Base-by-base conservation (phyloP, 1,140 invertebrate species). In the Lethocerus indicus region DNA sequence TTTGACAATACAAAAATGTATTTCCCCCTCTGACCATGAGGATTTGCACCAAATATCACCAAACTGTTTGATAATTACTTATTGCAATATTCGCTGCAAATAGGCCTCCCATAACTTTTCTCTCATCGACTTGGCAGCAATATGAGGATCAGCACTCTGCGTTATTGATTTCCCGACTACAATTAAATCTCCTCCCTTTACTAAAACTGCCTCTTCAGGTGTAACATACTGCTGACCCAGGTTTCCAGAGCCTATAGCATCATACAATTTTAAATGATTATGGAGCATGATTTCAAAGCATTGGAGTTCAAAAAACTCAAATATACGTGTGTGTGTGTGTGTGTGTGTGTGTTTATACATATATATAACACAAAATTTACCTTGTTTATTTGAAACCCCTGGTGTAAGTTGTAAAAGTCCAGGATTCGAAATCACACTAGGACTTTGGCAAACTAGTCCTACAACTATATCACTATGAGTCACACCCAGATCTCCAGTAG, bases 91-190 rank as follows among this genome's bases (percentile, higher is more conserved):
- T n/a, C n/a, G n/a, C n/a, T n/a, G n/a, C n/a, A n/a, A n/a, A n/a
- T n/a, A n/a, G n/a, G n/a, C n/a, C n/a, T n/a, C n/a, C n/a, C n/a
- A n/a, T n/a, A n/a, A n/a, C n/a, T n/a, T n/a, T n/a, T n/a, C n/a
- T n/a, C n/a, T n/a, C n/a, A n/a, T n/a, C n/a, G n/a, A n/a, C n/a
- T n/a, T n/a, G n/a, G n/a, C n/a, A n/a, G n/a, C n/a, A n/a, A n/a
- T n/a, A n/a, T 44, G 23, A 26, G 42, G 42, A n/a, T 44, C 29
- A 28, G 25, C 16, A 20, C n/a, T 16, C 3, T n/a, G 62, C 1
- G 79, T 77, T 52, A 98, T 91, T 3, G 89, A 92, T 57, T 93
- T 71, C 3, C 94, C 94, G 0, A 97, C 91, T 29, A 98, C 92
- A 25, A 88, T 80, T 27, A 97, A 68, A 70, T 98, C 94, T 24